Percentiles rank a stretch among this genome's conserved stretches.
Evolutionary conservation across 1,140 invertebrate species (phyloP).

Genomic region (Diachasma alloeum): DNA sequence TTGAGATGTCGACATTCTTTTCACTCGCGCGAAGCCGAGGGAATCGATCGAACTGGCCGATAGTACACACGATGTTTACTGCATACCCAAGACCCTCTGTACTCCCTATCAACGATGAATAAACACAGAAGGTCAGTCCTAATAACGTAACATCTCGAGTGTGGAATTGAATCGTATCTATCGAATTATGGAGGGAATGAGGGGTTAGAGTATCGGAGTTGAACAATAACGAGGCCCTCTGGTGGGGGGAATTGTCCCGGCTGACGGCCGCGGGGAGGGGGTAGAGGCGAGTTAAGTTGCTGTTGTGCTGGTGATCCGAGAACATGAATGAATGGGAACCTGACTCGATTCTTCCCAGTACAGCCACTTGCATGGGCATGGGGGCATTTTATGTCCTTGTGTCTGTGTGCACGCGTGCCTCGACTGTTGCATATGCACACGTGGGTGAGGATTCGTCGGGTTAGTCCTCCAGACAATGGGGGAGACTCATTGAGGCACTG

Average conservation of each 20-base stretch:
- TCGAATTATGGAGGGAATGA: too few relatives aligned
- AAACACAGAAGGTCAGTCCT: neutral
- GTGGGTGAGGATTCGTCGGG: neutral
- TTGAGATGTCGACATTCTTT: conserved; percentile 20
- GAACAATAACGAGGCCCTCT: too few relatives aligned
- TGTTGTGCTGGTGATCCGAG: too few relatives aligned
- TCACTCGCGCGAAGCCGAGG: neutral
- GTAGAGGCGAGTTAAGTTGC: too few relatives aligned
- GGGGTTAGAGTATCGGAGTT: too few relatives aligned
- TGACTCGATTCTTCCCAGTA: too few relatives aligned
- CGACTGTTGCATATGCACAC: neutral
- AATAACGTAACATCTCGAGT: neutral
- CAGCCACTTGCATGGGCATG: too few relatives aligned
- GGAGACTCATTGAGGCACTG: neutral
- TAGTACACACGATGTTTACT: neutral
- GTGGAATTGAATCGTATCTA: neutral
- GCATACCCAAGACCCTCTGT: too few relatives aligned
- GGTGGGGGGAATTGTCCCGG: too few relatives aligned
- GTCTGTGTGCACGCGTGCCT: conserved; percentile 12
- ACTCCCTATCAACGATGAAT: neutral
- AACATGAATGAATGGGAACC: too few relatives aligned
- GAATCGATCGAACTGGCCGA: conserved; percentile 18
- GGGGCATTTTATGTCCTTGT: too few relatives aligned
- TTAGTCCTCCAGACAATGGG: neutral
- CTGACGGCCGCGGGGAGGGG: too few relatives aligned